phyloP scores from a whole-genome alignment of 2,888 invertebrate genomes.

The Helobdella robusta region DNA sequence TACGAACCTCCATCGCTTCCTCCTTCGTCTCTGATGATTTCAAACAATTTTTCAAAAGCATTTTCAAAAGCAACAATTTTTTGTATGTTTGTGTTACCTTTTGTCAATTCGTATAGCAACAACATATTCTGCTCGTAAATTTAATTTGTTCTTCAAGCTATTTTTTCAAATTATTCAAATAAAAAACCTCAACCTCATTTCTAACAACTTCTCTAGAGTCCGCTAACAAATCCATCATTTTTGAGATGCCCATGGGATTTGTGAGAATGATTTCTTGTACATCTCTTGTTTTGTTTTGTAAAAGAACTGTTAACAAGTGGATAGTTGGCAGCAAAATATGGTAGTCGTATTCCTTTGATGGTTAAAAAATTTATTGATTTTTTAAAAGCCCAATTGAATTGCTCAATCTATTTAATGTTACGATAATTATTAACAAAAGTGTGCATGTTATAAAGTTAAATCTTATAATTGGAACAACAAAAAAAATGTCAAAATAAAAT shows the following conservation, averaged over 20 bases:
- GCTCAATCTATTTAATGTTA: too few species aligned
- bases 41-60: constrained; percentile 87
- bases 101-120: constrained; percentile 79
- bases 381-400: too few species aligned
- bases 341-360: constrained; percentile 75
- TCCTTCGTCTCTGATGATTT: constrained; percentile 82
- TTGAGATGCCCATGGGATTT: constrained; percentile 78
- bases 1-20: constrained; percentile 72
- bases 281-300: constrained; percentile 64
- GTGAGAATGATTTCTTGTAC: constrained; percentile 54
- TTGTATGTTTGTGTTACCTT: constrained; percentile 90
- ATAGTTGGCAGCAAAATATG: constrained; percentile 81
- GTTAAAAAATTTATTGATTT: not conserved
- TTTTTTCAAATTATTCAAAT: not conserved
- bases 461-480: too few species aligned
- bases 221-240: constrained; percentile 85
- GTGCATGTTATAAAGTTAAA: too few species aligned
- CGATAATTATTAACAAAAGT: too few species aligned
- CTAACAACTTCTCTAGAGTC: constrained; percentile 89
- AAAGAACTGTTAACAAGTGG: constrained; percentile 73
- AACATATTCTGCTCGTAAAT: constrained; percentile 60
- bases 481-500: too few species aligned
- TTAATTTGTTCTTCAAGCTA: not conserved
- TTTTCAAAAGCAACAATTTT: constrained; percentile 99
- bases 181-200: constrained; percentile 63